These are phyloP conservation scores for Tinea trinotella DNA, from an alignment of 2,888 invertebrate species.

Conservation along the genomic window DNA sequence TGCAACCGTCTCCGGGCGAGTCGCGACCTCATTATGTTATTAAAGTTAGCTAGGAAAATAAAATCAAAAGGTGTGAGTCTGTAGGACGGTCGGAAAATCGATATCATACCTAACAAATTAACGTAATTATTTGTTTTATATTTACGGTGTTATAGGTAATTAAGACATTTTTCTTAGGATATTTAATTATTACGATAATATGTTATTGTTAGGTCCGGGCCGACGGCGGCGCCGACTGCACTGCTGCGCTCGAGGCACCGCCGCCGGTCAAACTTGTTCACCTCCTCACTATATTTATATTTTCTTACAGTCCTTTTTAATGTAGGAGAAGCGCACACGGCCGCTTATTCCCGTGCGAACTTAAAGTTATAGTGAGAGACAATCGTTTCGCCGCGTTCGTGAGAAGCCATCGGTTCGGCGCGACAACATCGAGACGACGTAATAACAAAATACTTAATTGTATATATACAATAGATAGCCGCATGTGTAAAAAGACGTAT, in stretches of 20 bases:
- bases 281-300: conserved; percentile 71
- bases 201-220: conserved; percentile 64
- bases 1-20: conserved; percentile 33
- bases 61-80: conserved; percentile 70
- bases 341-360: conserved; percentile 66
- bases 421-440: conserved; percentile 47
- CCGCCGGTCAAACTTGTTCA: conserved; percentile 60
- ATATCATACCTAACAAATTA: conserved; percentile 73
- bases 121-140: conserved; percentile 72
- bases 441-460: conserved; percentile 53
- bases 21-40: conserved; percentile 67
- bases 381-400: conserved; percentile 60
- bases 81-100: conserved; percentile 67
- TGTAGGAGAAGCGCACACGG: conserved; percentile 67
- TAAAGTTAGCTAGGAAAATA: conserved; percentile 71
- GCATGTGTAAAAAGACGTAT: conserved; percentile 59
- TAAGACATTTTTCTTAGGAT: conserved; percentile 73
- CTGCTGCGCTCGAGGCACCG: conserved; percentile 31
- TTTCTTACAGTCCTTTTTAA: conserved; percentile 70
- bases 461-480: conserved; percentile 71
- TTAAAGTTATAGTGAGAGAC: conserved; percentile 63
- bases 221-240: conserved; percentile 40
- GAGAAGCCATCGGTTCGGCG: conserved; percentile 71
- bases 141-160: conserved; percentile 72
- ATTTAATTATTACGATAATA: conserved; percentile 70